Percentiles rank a stretch among this genome's conserved stretches.
Conservation (phyloP, 2,888 invertebrate species). For the Hedychridium roseum region DNA sequence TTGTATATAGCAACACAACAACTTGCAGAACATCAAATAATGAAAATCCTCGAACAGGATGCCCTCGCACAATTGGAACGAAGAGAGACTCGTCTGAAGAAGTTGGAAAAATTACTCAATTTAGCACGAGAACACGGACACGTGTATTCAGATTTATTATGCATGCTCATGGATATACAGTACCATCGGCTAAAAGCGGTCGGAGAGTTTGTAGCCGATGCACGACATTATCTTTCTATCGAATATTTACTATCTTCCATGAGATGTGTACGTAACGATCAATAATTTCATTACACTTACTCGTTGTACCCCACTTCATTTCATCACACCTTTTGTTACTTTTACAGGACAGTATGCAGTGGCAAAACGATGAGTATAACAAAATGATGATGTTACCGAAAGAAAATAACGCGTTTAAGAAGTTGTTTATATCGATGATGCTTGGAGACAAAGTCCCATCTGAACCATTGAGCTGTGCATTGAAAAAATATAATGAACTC, state of each 20-base stretch:
- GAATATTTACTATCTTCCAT: constrained; percentile 49
- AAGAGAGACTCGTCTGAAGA: constrained; percentile 39
- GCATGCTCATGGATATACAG: constrained; percentile 54
- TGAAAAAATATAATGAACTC: constrained; percentile 44
- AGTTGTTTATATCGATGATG: constrained; percentile 48
- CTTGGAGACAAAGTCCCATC: constrained; percentile 25
- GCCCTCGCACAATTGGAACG: constrained; percentile 40
- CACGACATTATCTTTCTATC: constrained; percentile 49
- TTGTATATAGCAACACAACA: constrained; percentile 40
- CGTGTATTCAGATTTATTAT: constrained; percentile 51
- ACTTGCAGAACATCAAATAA: constrained; percentile 42
- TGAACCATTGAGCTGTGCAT: constrained; percentile 29
- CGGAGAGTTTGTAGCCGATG: constrained; percentile 49
- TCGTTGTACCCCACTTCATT: too few species aligned
- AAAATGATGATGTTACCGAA: constrained; percentile 26
- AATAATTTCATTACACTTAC: neutral
- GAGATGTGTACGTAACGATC: constrained; percentile 48
- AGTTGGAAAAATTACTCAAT: constrained; percentile 41
- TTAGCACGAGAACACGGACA: constrained; percentile 52
- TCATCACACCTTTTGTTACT: too few species aligned
- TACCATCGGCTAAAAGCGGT: constrained; percentile 45
- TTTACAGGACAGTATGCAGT: constrained; percentile 49
- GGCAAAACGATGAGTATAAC: constrained; percentile 46
- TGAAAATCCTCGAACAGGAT: constrained; percentile 47
- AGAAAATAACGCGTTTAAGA: constrained; percentile 47